phyloP scores from a whole-genome alignment of 2,113 vertebrate genomes.

The Elaphurus davidianus region DNA sequence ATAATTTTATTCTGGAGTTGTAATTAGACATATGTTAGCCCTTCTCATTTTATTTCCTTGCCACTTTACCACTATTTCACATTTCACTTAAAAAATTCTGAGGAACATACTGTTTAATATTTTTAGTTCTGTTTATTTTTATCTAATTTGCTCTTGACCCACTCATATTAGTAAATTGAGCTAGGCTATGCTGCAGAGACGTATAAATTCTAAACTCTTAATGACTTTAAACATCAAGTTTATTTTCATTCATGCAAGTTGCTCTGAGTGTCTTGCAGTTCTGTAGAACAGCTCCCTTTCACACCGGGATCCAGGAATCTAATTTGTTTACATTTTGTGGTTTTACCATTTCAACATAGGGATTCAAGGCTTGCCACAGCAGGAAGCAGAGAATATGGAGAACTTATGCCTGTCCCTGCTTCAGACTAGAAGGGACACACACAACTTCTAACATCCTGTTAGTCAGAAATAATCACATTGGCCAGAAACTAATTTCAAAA shows the following conservation, averaged over 20 bases:
- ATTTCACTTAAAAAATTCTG: background rate
- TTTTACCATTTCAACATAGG: background rate
- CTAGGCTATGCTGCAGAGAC: background rate
- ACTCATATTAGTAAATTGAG: background rate
- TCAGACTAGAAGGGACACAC: background rate
- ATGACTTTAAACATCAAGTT: background rate
- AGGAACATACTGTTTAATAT: background rate
- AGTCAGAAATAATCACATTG: background rate
- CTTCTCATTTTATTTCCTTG: background rate
- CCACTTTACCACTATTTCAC: background rate
- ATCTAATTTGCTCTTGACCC: background rate
- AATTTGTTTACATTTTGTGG: background rate
- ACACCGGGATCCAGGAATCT: background rate
- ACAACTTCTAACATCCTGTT: background rate
- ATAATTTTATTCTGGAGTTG: background rate
- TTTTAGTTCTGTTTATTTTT: background rate
- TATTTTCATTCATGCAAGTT: background rate
- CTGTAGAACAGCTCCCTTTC: background rate
- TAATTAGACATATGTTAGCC: background rate
- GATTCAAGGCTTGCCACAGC: background rate
- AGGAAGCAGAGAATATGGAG: background rate
- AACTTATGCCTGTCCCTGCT: background rate
- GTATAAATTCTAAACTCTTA: background rate
- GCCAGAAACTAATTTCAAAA: constrained; percentile 10
- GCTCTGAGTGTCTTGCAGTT: background rate